Base-by-base conservation (phyloP, 1,140 invertebrate genomes). In the Drosophila arawakana region DNA sequence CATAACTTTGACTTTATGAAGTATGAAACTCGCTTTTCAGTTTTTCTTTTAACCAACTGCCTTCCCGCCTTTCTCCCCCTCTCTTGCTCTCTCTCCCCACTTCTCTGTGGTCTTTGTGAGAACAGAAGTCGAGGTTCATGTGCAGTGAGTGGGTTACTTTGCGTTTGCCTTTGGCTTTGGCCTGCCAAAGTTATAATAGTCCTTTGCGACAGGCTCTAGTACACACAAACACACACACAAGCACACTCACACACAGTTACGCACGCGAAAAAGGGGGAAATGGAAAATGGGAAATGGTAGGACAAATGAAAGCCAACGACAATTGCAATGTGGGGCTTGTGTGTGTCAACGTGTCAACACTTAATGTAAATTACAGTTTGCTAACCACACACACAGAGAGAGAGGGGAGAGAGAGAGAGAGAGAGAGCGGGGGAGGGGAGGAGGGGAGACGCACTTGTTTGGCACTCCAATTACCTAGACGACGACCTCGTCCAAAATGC, bases 351-450 rank as follows among this genome's bases (percentile, higher is more conserved):
- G 81, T 81, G 82, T 72, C 82, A 79, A 86, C 82, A 85, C 82
- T 85, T 86, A 85, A 85, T 85, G 82, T 84, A 85, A 85, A 85
- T 85, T 86, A 85, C 82, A 85, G 71, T 86, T 85, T 76, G 69
- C 72, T 52, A 78, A 84, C 76, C 82, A 54, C 78, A 81, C 49
- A 57, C 44, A 49, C 6, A 59, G 35, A 39, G 34, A 35, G 13
- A 54, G n/a, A 37, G 11, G 7, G 34, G 11, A n/a, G 34, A 37
- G 8, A 15, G 30, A 37, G 34, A 9, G 30, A 15, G 7, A 35
- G 8, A 18, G 35, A 39, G 54, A 21, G 54, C 11, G 35, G 10
- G 54, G 3, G 54, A 11, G 54, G 9, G 13, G n/a, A n/a, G 13
- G 34, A 41, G 54, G 21, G 54, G 11, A 9, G 37, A 57, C 30